Conservation (phyloP, 2,888 invertebrate species). For the Nipponacmea schrenckii region DNA sequence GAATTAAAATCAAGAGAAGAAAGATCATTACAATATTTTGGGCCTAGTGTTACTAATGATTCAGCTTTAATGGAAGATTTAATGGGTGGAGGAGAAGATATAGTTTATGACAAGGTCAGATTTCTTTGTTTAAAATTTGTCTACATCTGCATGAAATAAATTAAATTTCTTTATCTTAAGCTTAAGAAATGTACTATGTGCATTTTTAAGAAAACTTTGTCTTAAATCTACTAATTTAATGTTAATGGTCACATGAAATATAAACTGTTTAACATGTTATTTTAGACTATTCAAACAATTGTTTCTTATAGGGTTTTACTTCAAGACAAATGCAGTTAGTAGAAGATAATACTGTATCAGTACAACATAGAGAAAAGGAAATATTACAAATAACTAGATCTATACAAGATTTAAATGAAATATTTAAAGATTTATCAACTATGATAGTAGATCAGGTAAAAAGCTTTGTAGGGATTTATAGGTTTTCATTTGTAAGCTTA, state of each 20-base stretch:
- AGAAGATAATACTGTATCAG: constrained; percentile 71
- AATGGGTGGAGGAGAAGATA: constrained; percentile 40
- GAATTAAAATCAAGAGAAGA: constrained; percentile 90
- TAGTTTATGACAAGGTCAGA: constrained; percentile 58
- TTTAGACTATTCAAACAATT: background rate
- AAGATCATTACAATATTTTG: constrained; percentile 88
- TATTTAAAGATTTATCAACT: constrained; percentile 81
- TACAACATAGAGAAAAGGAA: constrained; percentile 74
- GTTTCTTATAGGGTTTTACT: constrained; percentile 65
- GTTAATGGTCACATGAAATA: too few relatives aligned
- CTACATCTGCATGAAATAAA: too few relatives aligned
- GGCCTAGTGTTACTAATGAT: constrained; percentile 69
- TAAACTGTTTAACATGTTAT: too few relatives aligned
- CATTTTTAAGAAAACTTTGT: too few relatives aligned
- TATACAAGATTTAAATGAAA: constrained; percentile 86
- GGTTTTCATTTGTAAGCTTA: too few relatives aligned
- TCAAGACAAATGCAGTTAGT: constrained; percentile 82
- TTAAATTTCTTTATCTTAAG: too few relatives aligned
- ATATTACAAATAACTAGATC: constrained; percentile 91
- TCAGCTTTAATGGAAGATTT: constrained; percentile 53
- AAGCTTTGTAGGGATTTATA: constrained; percentile 12
- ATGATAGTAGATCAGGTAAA: constrained; percentile 75
- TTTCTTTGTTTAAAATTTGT: background rate
- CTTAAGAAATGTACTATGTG: too few relatives aligned
- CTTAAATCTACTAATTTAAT: too few relatives aligned